Evolutionary conservation across 2,888 invertebrate genomes (phyloP), one percentile per base, ranked within the genome.

Genomic region (Cosmorhoe ocellata): DNA sequence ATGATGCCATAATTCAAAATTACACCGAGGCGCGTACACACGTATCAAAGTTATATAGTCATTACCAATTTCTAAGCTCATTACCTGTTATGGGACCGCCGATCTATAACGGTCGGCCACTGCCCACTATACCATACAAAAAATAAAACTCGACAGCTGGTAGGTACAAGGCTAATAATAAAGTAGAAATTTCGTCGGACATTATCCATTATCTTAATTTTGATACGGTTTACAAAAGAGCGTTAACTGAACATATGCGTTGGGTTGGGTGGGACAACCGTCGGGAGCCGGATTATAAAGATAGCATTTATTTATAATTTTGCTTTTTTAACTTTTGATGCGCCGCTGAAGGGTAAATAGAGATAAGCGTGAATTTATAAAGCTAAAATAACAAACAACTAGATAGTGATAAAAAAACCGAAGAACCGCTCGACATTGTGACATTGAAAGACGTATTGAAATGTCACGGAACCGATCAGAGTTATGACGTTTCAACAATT

Each of bases 151-250:
- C 78, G 79, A 83, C 87, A 87, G 86, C 79, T 88, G 78, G 71
- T 71, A 72, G 74, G 76, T 57, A 57, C 43, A 48, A 70, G 69
- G 75, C 78, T 80, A 79, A 80, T 80, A 85, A 82, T 82, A 80
- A 79, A 81, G 78, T 81, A 76, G 81, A 77, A 81, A 80, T 82
- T 81, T 77, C 75, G 77, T 76, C 81, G 79, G 84, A 80, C 85
- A 84, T 79, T 80, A 79, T 74, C 76, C 82, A 89, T 88, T 89
- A 90, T 89, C 89, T 88, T 84, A 88, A 88, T 88, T 85, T 81
- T 83, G 84, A 87, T 85, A 87, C 80, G 84, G 78, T 76, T 73
- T 79, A 89, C 87, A 86, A 86, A 87, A 85, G 75, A 82, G 83
- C 85, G 85, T 84, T 79, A 84, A 82, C 77, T 76, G 76, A 61